A percentile compares a stretch with the other conserved stretches of the same genome.
Conservation (phyloP, 2,113 vertebrate species). For the Pseudopipra pipra region DNA sequence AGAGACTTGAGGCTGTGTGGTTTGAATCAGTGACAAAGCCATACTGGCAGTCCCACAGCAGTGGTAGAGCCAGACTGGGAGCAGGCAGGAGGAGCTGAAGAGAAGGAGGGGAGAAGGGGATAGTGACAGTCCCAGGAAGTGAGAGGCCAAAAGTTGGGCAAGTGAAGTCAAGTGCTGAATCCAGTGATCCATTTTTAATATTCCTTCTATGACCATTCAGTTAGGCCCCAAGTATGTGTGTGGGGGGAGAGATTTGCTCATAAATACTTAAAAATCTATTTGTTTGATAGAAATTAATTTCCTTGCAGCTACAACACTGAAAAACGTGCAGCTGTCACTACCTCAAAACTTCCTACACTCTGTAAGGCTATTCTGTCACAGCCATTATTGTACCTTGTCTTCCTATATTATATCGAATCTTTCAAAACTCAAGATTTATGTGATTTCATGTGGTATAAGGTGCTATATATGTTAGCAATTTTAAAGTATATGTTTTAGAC, state of each 20-base stretch:
- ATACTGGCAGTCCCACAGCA: no score
- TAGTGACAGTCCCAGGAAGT: no score
- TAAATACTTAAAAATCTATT: constrained; percentile 8
- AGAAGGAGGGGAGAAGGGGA: no score
- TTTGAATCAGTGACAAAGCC: no score
- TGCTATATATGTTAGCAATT: background rate
- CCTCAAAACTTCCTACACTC: background rate
- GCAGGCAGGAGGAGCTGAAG: no score
- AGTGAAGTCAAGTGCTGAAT: no score
- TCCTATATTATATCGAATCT: background rate
- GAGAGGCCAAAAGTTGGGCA: no score
- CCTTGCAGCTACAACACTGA: background rate
- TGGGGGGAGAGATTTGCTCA: background rate
- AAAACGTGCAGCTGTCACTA: background rate
- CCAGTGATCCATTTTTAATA: no score
- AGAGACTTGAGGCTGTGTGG: no score
- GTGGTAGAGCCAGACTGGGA: no score
- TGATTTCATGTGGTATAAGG: background rate
- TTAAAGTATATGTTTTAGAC: background rate
- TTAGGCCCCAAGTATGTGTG: background rate
- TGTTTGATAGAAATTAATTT: background rate
- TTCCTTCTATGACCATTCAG: background rate
- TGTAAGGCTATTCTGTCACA: background rate
- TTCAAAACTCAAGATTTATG: background rate
- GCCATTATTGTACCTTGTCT: background rate